Evolutionary conservation across 2,113 vertebrate species (phyloP), one percentile per base, ranked within the genome.

Genomic region (Himantopus leucocephalus): DNA sequence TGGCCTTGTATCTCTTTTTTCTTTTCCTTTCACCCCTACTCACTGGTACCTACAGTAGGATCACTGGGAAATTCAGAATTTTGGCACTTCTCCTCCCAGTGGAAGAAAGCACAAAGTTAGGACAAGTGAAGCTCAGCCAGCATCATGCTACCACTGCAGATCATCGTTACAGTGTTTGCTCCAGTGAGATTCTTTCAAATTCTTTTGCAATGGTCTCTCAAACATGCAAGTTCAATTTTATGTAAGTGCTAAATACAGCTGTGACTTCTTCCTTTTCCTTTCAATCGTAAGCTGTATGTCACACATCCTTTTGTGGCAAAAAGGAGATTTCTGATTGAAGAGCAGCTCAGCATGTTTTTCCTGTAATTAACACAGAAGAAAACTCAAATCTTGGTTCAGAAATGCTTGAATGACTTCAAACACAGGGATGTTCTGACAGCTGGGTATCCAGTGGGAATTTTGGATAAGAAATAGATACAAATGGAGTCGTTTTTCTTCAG

Each of bases 351-450:
- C 78, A 56, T 79, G 89, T 37, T 83, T 58, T 85, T 92, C 62
- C 70, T 77, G 77, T 91, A 95, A 94, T 94, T 97, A 96, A 88
- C 91, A 64, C n/a, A 71, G 84, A 52, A 78, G 75, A 66, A 79
- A 92, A 90, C 77, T 92, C 70, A 87, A 82, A 63, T 87, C 73
- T 60, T 85, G 19, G 26, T 85, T 92, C 58, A 62, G 84, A 96
- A 91, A 94, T 96, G 91, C 91, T 76, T 3, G 29, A 82, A 76
- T 90, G 88, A 77, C 41, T 95, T 95, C 50, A 81, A 92, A 87
- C 9, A 70, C 47, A 73, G 70, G 56, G 50, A 55, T 92, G 35
- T 89, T 95, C 77, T 92, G 96, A 94, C 93, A 96, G 58, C 62
- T 85, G 84, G 55, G 21, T 72, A 92, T 92, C 84, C 84, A 76